These are phyloP conservation scores for Mormoops blainvillei DNA, from an alignment of 2,113 vertebrate genomes.

Conservation along the genomic window DNA sequence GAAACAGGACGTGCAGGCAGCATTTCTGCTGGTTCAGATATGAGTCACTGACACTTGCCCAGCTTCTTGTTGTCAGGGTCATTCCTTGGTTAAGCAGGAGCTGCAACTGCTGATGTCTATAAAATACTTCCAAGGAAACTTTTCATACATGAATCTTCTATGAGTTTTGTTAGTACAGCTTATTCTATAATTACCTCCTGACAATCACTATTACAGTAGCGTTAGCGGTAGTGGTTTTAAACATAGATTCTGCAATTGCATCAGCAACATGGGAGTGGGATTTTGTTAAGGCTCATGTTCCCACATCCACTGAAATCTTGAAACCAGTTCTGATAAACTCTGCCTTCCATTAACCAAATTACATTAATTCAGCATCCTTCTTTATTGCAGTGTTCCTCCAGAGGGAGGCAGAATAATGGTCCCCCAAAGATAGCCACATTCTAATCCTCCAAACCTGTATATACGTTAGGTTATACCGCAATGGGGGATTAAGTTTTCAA, in stretches of 20 bases:
- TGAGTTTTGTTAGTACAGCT: too few relatives aligned
- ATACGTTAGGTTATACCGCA: background rate
- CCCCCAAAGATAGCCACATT: background rate
- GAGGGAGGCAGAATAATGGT: background rate
- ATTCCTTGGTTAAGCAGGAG: too few relatives aligned
- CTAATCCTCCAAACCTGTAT: background rate
- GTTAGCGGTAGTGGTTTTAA: background rate
- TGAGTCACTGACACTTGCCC: too few relatives aligned
- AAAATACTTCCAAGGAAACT: too few relatives aligned
- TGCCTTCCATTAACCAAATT: background rate
- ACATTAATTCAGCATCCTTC: background rate
- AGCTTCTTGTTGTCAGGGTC: too few relatives aligned
- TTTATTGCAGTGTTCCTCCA: background rate
- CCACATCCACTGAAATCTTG: background rate
- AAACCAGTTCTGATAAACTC: background rate
- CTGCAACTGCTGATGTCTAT: too few relatives aligned
- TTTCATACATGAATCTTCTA: too few relatives aligned
- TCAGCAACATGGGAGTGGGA: background rate
- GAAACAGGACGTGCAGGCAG: too few relatives aligned
- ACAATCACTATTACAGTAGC: background rate
- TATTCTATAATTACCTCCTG: too few relatives aligned
- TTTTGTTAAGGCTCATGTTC: background rate
- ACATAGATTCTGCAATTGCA: background rate
- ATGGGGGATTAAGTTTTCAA: background rate
- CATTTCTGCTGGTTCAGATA: too few relatives aligned